Evolutionary conservation across 2,888 invertebrate species (phyloP).

Genomic region (Chironomus tentans): DNA sequence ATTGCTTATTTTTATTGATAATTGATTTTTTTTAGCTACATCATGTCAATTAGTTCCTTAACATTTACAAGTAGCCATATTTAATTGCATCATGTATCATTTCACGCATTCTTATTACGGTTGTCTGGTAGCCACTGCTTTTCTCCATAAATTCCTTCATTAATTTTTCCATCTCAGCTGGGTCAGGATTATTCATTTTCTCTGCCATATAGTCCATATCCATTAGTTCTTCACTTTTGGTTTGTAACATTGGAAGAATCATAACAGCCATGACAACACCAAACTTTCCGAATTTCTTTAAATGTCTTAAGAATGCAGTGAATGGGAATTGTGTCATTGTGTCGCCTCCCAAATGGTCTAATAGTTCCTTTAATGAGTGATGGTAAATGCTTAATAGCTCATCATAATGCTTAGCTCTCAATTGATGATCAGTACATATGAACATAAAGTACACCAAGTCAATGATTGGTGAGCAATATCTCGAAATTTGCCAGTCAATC

Average conservation of each 20-base stretch:
- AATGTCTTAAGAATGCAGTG: conserved; percentile 26
- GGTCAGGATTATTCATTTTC: neutral
- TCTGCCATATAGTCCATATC: conserved; percentile 27
- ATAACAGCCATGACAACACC: conserved; percentile 24
- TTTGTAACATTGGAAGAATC: conserved; percentile 26
- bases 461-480: conserved; percentile 28
- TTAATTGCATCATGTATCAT: neutral
- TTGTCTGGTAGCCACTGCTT: neutral
- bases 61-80: conserved; percentile 14
- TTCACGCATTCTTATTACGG: neutral
- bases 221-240: neutral
- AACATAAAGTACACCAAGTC: conserved; percentile 29
- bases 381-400: conserved; percentile 27
- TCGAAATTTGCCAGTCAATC: conserved; percentile 29
- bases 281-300: conserved; percentile 28
- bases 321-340: conserved; percentile 27
- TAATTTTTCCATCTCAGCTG: neutral
- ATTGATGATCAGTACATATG: conserved; percentile 27
- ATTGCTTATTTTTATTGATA: neutral
- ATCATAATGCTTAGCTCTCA: conserved; percentile 28
- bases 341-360: conserved; percentile 27
- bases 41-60: neutral
- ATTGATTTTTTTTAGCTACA: neutral
- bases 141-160: neutral
- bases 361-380: conserved; percentile 26